Evolutionary conservation across 1,140 invertebrate species (phyloP).

Genomic region (Papilio helenus): DNA sequence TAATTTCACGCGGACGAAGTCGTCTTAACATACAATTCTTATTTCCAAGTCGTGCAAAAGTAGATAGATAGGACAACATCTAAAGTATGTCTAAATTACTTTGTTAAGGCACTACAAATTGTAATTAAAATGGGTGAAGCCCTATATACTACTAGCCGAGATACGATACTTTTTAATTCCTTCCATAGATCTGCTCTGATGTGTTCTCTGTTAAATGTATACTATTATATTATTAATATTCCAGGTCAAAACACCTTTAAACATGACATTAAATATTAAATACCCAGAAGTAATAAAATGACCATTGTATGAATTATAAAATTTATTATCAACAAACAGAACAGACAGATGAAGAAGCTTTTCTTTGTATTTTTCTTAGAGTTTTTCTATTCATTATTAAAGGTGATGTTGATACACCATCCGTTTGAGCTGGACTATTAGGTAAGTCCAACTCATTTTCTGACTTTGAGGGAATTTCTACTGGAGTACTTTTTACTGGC

Average conservation of each 20-base stretch:
- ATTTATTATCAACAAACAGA: slow-evolving; percentile 69
- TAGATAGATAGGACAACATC: not conserved
- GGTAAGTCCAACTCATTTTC: slow-evolving; percentile 38
- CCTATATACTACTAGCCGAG: no score
- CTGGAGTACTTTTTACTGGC: slow-evolving; percentile 49
- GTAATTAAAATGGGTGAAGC: no score
- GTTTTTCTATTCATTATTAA: slow-evolving; percentile 78
- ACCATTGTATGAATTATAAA: slow-evolving; percentile 31
- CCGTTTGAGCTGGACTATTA: slow-evolving; percentile 27
- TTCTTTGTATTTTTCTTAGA: slow-evolving; percentile 68
- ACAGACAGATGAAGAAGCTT: slow-evolving; percentile 75
- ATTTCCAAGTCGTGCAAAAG: no score
- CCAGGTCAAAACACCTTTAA: no score
- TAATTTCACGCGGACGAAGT: no score
- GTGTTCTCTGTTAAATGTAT: no score
- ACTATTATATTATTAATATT: no score
- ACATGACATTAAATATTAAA: slow-evolving; percentile 3
- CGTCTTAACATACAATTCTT: no score
- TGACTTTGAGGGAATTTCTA: slow-evolving; percentile 44
- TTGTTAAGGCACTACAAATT: no score
- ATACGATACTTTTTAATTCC: no score
- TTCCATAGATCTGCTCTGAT: no score
- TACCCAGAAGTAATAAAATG: slow-evolving; percentile 31
- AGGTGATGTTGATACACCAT: slow-evolving; percentile 50
- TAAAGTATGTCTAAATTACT: not conserved